Conservation (phyloP, 2,797 vertebrate species). For the Tauraco hartlaubi region DNA sequence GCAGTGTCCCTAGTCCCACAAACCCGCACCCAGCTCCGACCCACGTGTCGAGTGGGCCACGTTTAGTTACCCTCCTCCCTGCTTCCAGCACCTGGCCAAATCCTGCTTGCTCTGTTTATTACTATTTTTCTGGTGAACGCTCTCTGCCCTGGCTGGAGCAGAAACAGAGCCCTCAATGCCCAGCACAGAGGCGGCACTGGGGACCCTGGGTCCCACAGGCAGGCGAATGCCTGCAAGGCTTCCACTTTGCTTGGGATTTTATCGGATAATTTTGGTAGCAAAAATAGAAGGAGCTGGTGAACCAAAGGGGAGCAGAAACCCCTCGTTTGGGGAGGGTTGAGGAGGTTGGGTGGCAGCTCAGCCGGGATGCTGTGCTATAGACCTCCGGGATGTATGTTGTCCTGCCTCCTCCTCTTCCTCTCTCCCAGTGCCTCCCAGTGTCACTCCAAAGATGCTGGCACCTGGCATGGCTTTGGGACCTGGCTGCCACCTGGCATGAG, state of each 20-base stretch:
- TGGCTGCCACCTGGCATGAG: not conserved
- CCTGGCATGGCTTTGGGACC: not conserved
- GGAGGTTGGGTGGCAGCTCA: not conserved
- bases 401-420: not conserved
- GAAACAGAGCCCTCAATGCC: not conserved
- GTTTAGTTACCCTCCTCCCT: not conserved
- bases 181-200: not conserved
- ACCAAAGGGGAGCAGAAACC: not conserved
- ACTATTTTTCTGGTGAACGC: not conserved
- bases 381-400: not conserved
- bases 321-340: not conserved
- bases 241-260: not conserved
- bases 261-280: not conserved
- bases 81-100: not conserved
- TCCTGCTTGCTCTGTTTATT: not conserved
- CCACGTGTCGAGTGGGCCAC: fast-evolving
- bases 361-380: too few species aligned
- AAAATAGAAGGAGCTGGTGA: not conserved
- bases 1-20: not conserved
- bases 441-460: not conserved
- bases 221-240: fast-evolving
- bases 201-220: not conserved
- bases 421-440: not conserved
- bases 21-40: not conserved
- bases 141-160: not conserved